Evolutionary conservation across 1,140 invertebrate species (phyloP).

Genomic region (Drosophila arizonae): DNA sequence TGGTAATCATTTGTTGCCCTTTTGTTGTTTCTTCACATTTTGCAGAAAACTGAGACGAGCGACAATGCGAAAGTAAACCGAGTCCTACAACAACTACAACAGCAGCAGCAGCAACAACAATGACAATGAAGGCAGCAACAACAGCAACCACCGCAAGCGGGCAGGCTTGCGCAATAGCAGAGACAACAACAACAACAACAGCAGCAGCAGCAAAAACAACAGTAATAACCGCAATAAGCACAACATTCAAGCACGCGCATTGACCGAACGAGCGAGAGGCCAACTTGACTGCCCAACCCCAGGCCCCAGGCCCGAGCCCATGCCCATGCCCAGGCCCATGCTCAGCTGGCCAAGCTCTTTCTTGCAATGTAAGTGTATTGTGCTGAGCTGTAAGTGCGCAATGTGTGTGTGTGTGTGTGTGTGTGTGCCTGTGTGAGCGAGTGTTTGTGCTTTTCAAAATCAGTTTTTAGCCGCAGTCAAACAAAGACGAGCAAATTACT

Average conservation of each 20-base stretch:
- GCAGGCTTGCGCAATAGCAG: constrained; percentile 71
- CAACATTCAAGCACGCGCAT: constrained; percentile 59
- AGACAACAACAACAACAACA: constrained; percentile 25
- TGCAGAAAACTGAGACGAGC: constrained; percentile 73
- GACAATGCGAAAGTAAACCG: constrained; percentile 71
- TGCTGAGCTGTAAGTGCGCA: constrained; percentile 9
- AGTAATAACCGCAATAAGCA: constrained; percentile 27
- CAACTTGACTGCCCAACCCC: constrained; percentile 34
- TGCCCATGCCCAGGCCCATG: not conserved
- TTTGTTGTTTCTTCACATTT: constrained; percentile 57
- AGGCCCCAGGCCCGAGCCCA: constrained; percentile 4
- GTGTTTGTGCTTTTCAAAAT: constrained; percentile 39
- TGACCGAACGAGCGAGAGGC: constrained; percentile 44
- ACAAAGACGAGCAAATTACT: constrained; percentile 27
- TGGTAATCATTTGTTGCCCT: constrained; percentile 53
- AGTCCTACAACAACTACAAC: constrained; percentile 33
- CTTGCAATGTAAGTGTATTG: constrained; percentile 36
- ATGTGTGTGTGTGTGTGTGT: constrained; percentile 25
- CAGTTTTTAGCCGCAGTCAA: constrained; percentile 45
- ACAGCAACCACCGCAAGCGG: constrained; percentile 30
- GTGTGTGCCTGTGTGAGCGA: constrained; percentile 12
- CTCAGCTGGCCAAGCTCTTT: constrained; percentile 39
- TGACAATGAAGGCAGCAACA: constrained; percentile 53
- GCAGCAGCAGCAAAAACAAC: constrained; percentile 21
- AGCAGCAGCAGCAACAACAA: constrained; percentile 29